A percentile compares a stretch with the other conserved stretches of the same genome.
These are phyloP conservation scores for Drosophila lacertosa DNA, from an alignment of 1,140 invertebrate genomes.

Conservation along the genomic window DNA sequence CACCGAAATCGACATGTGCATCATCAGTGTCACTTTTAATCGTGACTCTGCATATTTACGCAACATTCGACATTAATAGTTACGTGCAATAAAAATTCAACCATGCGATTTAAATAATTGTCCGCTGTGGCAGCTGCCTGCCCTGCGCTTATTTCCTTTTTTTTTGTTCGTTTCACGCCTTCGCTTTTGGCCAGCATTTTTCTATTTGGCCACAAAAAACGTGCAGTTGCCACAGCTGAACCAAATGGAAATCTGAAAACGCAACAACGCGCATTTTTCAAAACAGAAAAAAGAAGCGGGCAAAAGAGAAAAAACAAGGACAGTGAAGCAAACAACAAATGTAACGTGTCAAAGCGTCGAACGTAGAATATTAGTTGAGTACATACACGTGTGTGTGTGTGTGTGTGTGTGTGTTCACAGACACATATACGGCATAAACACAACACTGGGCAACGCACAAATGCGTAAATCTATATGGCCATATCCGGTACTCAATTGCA, in stretches of 20 bases:
- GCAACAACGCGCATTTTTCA: too few species aligned
- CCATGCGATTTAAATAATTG: constrained; percentile 1
- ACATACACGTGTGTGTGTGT: constrained; percentile 8
- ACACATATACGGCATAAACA: constrained; percentile 59
- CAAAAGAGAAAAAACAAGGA: not conserved
- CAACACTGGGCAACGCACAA: constrained; percentile 45
- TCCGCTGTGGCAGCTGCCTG: constrained; percentile 1
- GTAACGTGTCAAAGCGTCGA: constrained; percentile 65
- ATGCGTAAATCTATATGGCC: constrained; percentile 57
- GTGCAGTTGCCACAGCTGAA: not conserved
- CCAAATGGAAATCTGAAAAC: constrained; percentile 34
- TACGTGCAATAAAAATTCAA: not conserved
- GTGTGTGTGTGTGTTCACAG: constrained; percentile 15
- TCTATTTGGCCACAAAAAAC: constrained; percentile 54
- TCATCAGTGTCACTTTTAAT: not conserved
- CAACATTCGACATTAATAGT: not conserved
- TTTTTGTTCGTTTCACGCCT: not conserved
- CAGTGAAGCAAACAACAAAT: constrained; percentile 53
- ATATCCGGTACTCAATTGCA: constrained; percentile 53
- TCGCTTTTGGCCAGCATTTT: not conserved
- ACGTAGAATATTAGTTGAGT: constrained; percentile 65
- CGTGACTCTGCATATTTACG: not conserved
- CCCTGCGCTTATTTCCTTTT: not conserved
- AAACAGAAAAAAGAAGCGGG: constrained; percentile 4
- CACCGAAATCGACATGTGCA: not conserved